Evolutionary conservation across 2,113 vertebrate genomes (phyloP).

Genomic region (Platysteira castanea): DNA sequence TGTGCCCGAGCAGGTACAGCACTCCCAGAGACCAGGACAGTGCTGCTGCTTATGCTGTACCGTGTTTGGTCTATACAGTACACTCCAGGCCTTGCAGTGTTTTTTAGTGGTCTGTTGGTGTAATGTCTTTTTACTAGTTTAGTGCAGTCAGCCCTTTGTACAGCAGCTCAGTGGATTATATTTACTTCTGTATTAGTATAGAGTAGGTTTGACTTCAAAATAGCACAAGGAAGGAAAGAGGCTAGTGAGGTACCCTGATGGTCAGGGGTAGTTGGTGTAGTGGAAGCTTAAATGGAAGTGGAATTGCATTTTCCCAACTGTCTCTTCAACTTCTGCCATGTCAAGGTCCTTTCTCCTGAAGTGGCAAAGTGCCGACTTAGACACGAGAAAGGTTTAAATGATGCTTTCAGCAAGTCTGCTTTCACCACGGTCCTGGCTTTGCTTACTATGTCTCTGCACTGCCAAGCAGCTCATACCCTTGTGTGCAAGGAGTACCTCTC

Average conservation of each 20-base stretch:
- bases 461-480: rapidly evolving
- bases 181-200: neutral
- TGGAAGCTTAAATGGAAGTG: neutral
- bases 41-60: neutral
- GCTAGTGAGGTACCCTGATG: neutral
- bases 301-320: neutral
- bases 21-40: neutral
- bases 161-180: neutral
- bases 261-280: neutral
- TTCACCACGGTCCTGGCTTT: neutral
- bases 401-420: neutral
- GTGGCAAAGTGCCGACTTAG: neutral
- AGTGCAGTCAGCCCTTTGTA: neutral
- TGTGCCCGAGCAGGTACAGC: neutral
- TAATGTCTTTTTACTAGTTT: neutral
- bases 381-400: neutral
- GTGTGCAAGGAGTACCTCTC: neutral
- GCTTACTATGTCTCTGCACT: neutral
- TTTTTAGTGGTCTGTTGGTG: neutral
- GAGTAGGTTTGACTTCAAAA: neutral
- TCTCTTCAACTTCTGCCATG: neutral
- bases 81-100: neutral
- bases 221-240: neutral
- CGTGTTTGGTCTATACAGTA: neutral
- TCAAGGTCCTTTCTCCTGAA: neutral